Evolutionary conservation across 2,113 vertebrate species (phyloP).

Genomic region (Dunckerocampus dactyliophorus): DNA sequence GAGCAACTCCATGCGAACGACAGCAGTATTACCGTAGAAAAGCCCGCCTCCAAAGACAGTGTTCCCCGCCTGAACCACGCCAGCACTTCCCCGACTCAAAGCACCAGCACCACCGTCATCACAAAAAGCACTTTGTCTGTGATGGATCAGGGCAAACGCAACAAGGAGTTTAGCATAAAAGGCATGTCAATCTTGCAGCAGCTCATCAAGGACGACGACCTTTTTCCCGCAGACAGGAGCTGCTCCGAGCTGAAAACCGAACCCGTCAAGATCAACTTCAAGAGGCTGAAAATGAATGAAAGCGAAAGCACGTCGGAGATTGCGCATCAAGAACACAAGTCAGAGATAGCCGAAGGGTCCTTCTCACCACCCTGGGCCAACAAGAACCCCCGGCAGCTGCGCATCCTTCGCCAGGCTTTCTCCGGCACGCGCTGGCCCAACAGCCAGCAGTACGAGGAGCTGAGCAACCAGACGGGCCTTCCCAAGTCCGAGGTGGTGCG

Average conservation of each 20-base stretch:
- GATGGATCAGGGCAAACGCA: constrained; percentile 65
- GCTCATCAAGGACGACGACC: constrained; percentile 69
- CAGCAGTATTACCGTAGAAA: constrained; percentile 51
- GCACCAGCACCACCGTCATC: constrained; percentile 68
- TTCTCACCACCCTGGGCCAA: constrained; percentile 70
- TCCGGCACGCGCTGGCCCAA: constrained; percentile 88
- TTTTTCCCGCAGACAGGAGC: constrained; percentile 52
- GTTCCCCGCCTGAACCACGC: constrained; percentile 56
- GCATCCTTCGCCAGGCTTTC: constrained; percentile 85
- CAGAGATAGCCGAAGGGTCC: constrained; percentile 61
- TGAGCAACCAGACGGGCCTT: constrained; percentile 82
- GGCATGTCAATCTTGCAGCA: constrained; percentile 71
- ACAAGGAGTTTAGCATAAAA: constrained; percentile 63
- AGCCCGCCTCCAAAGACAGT: constrained; percentile 48
- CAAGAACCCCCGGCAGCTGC: constrained; percentile 86
- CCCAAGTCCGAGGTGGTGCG: constrained; percentile 88
- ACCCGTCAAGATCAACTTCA: constrained; percentile 91
- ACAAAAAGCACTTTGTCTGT: constrained; percentile 51
- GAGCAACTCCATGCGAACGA: constrained; percentile 35
- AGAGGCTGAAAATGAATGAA: constrained; percentile 84
- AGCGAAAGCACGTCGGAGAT: constrained; percentile 66
- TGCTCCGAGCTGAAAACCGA: constrained; percentile 79
- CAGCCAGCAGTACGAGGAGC: constrained; percentile 83
- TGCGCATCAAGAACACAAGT: constrained; percentile 58
- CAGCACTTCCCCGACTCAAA: constrained; percentile 65